Conservation (phyloP, 2,888 invertebrate genomes). For the Pardosa pseudoannulata region DNA sequence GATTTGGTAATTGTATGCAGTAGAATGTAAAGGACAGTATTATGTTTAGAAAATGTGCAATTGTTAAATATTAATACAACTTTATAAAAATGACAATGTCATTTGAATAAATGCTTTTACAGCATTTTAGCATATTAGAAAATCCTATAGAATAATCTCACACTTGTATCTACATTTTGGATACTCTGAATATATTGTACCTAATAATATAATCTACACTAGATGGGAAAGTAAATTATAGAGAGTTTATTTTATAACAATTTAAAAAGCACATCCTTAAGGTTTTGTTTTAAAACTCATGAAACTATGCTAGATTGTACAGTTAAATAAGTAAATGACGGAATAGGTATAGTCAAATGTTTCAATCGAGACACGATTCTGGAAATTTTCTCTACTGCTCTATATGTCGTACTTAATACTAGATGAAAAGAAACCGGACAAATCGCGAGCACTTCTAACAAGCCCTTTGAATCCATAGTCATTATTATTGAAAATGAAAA, state of each 20-base stretch:
- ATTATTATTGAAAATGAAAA: not conserved
- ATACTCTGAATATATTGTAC: slow-evolving; percentile 47
- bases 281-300: slow-evolving; percentile 1
- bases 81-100: not conserved
- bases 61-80: not conserved
- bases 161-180: slow-evolving; percentile 48
- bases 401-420: slow-evolving; percentile 36
- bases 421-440: not conserved
- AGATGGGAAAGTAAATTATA: not conserved
- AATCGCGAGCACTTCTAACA: not conserved
- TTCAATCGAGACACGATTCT: slow-evolving; percentile 46
- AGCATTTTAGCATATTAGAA: slow-evolving; percentile 34
- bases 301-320: slow-evolving; percentile 18
- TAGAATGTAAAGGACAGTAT: slow-evolving; percentile 7
- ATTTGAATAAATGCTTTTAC: slow-evolving; percentile 29
- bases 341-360: slow-evolving; percentile 30
- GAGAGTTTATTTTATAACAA: not conserved
- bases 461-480: not conserved
- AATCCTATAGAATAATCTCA: slow-evolving; percentile 25
- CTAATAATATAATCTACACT: slow-evolving; percentile 5
- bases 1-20: not conserved
- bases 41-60: slow-evolving; percentile 7
- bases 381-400: slow-evolving; percentile 50
- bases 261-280: not conserved
- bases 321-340: slow-evolving; percentile 27